Evolutionary conservation across 2,113 vertebrate genomes (phyloP).

Genomic region (Passer montanus): DNA sequence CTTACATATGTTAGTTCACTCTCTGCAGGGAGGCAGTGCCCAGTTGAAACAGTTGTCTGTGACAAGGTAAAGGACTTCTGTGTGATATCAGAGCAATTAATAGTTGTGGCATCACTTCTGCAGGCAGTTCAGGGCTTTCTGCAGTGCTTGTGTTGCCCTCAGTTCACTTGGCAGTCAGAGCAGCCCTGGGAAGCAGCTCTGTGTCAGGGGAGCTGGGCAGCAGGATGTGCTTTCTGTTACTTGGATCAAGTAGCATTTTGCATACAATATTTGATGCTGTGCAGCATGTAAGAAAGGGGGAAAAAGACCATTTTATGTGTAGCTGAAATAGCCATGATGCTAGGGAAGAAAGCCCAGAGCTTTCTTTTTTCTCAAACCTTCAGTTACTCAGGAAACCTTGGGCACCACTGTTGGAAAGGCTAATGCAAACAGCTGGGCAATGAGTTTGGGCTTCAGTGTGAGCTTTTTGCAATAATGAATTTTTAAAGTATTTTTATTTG

Average conservation of each 20-base stretch:
- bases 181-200: neutral
- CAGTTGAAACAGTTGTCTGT: neutral
- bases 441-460: neutral
- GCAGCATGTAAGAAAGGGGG: neutral
- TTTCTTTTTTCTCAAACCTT: neutral
- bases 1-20: neutral
- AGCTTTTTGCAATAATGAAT: neutral
- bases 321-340: neutral
- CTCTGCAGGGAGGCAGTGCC: neutral
- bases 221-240: neutral
- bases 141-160: accelerated
- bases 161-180: too few relatives aligned
- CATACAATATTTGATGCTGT: neutral
- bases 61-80: neutral
- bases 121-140: neutral
- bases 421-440: neutral
- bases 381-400: neutral
- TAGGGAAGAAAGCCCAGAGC: neutral
- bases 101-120: neutral
- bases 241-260: neutral
- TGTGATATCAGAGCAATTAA: neutral
- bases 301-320: accelerated
- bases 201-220: neutral
- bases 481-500: neutral
- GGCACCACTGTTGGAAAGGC: neutral